These are phyloP conservation scores for Corvus cornix DNA, from an alignment of 2,113 vertebrate species.

Conservation along the genomic window DNA sequence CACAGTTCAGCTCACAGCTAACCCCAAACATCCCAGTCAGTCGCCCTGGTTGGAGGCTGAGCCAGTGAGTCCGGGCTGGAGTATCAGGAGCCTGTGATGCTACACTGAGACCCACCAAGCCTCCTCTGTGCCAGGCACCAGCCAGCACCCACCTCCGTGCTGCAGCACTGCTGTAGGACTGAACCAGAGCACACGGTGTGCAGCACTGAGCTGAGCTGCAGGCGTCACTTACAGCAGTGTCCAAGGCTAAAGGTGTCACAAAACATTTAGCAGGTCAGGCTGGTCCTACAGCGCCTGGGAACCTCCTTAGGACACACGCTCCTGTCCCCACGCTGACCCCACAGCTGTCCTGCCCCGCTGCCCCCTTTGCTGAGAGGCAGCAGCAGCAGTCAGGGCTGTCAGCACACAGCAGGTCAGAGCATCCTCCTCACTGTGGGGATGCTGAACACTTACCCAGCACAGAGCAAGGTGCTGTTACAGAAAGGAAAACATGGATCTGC, in stretches of 20 bases:
- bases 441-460: background rate
- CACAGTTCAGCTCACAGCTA: background rate
- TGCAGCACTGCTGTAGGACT: background rate
- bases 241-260: background rate
- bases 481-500: background rate
- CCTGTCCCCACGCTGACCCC: background rate
- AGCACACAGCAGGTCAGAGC: background rate
- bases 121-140: background rate
- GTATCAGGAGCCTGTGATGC: background rate
- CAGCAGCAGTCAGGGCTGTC: background rate
- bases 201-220: background rate
- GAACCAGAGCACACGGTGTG: too few species aligned
- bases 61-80: background rate
- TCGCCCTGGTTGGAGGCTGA: background rate
- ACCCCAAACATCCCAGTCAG: fast-evolving
- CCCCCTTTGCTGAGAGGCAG: background rate
- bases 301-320: background rate
- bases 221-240: background rate
- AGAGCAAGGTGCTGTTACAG: background rate
- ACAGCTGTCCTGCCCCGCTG: background rate
- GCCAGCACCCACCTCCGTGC: background rate
- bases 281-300: background rate
- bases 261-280: background rate
- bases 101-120: background rate
- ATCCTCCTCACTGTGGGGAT: background rate